Percentiles rank a stretch among this genome's conserved stretches.
phyloP scores from a whole-genome alignment of 2,888 invertebrate genomes.

The Imbricaverruca yamaguchii region DNA sequence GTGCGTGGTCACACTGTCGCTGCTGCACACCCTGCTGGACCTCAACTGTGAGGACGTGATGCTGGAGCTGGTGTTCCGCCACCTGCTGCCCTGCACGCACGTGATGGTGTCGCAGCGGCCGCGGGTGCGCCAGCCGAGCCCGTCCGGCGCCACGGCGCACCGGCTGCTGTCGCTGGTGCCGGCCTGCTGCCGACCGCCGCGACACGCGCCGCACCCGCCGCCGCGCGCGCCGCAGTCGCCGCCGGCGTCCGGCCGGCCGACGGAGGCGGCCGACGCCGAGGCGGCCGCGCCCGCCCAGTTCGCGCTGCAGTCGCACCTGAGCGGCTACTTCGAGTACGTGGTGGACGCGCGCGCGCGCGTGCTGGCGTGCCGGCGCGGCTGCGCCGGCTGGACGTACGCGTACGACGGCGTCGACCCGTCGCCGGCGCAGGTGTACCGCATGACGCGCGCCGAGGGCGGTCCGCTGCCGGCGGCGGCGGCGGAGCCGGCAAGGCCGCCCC shows the following conservation, averaged over 20 bases:
- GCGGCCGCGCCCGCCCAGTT: background rate
- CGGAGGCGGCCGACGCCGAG: background rate
- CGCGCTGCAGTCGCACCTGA: slow-evolving; percentile 11
- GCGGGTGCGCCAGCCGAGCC: slow-evolving; percentile 59
- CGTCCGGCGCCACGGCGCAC: slow-evolving; percentile 36
- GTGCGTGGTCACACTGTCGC: slow-evolving; percentile 77
- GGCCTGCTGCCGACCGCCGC: slow-evolving; percentile 31
- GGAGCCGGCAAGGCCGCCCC: background rate
- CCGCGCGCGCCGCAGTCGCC: slow-evolving; percentile 27
- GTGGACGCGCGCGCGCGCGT: slow-evolving; percentile 66
- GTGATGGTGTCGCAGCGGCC: slow-evolving; percentile 71
- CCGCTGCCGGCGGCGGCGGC: background rate
- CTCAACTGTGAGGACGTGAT: slow-evolving; percentile 94
- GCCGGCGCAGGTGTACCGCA: slow-evolving; percentile 33
- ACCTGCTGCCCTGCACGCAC: slow-evolving; percentile 71
- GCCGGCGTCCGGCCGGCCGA: background rate
- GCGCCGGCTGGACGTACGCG: slow-evolving; percentile 65
- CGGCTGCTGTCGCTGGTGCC: slow-evolving; percentile 42
- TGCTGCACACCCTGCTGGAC: slow-evolving; percentile 83
- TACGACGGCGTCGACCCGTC: slow-evolving; percentile 59
- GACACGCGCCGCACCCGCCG: background rate
- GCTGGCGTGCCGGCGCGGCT: slow-evolving; percentile 62
- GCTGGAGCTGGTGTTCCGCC: slow-evolving; percentile 79
- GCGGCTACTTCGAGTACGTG: slow-evolving; percentile 6
- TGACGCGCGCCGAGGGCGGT: slow-evolving; percentile 27